A percentile compares a stretch with the other conserved stretches of the same genome.
Conservation (phyloP, 2,113 vertebrate genomes). For the Pelecanoides urinatrix region DNA sequence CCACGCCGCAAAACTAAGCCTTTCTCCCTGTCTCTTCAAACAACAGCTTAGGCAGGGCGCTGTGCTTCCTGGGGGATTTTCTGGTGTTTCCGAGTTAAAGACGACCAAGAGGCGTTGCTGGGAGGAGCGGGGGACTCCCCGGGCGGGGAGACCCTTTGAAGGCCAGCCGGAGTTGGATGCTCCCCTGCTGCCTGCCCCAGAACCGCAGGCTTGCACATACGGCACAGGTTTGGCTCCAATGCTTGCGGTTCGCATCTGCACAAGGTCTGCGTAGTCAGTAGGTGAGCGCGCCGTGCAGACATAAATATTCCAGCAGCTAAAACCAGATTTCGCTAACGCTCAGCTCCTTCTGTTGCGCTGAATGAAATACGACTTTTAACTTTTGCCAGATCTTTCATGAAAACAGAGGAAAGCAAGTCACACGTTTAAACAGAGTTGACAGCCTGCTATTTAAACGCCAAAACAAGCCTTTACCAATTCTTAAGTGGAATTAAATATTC, state of each 20-base stretch:
- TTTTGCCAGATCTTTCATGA: constrained; percentile 27
- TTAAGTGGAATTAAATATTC: constrained; percentile 9
- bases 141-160: not conserved
- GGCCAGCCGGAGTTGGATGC: not conserved
- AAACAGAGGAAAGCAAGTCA: not conserved
- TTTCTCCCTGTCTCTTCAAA: not conserved
- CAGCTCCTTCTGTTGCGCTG: not conserved
- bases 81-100: not conserved
- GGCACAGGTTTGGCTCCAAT: rapidly evolving
- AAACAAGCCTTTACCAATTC: constrained; percentile 5
- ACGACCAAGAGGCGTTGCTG: rapidly evolving
- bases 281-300: not conserved
- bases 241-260: rapidly evolving
- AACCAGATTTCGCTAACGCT: not conserved
- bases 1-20: rapidly evolving
- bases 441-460: not conserved
- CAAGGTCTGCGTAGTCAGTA: not conserved
- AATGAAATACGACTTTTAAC: not conserved
- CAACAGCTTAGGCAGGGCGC: not conserved
- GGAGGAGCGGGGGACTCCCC: not conserved
- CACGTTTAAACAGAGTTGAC: not conserved
- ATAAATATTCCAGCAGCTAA: not conserved
- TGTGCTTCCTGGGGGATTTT: not conserved
- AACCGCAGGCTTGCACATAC: rapidly evolving
- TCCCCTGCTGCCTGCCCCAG: not conserved